Percentiles rank a stretch among this genome's conserved stretches.
These are phyloP conservation scores for Philaenus spumarius DNA, from an alignment of 1,140 invertebrate species.

Conservation along the genomic window DNA sequence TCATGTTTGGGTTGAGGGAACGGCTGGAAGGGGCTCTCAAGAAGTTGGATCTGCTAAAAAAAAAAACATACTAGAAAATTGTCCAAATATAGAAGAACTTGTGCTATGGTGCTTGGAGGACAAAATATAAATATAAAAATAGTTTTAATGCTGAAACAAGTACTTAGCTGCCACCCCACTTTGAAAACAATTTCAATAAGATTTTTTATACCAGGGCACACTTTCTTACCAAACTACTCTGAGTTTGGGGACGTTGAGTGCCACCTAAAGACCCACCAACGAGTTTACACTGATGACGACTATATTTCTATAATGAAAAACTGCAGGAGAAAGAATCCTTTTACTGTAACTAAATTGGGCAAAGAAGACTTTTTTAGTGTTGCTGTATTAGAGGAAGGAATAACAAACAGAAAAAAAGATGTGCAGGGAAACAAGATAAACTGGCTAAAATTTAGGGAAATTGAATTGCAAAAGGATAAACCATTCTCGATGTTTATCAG, in stretches of 20 bases:
- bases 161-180: constrained; percentile 24
- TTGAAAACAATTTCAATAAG: constrained; percentile 31
- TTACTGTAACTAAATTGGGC: constrained; percentile 5
- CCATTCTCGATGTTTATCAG: constrained; percentile 11
- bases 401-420: constrained; percentile 2
- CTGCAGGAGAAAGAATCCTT: constrained; percentile 18
- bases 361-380: not conserved
- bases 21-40: constrained; percentile 33
- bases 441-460: constrained; percentile 5
- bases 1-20: constrained; percentile 35
- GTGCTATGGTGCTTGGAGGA: constrained; percentile 37
- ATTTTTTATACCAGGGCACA: constrained; percentile 35
- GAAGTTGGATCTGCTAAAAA: too few species aligned
- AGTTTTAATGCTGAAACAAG: constrained; percentile 30
- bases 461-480: constrained; percentile 3
- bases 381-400: not conserved
- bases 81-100: constrained; percentile 24
- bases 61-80: constrained; percentile 23
- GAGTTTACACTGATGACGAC: constrained; percentile 32
- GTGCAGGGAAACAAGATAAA: constrained; percentile 2
- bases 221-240: constrained; percentile 36
- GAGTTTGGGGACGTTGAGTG: constrained; percentile 35
- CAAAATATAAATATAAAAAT: constrained; percentile 30
- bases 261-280: constrained; percentile 31
- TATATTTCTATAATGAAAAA: constrained; percentile 32